Evolutionary conservation across 2,797 vertebrate species (phyloP), one percentile per base, ranked within the genome.

Genomic region (Girardinus metallicus): DNA sequence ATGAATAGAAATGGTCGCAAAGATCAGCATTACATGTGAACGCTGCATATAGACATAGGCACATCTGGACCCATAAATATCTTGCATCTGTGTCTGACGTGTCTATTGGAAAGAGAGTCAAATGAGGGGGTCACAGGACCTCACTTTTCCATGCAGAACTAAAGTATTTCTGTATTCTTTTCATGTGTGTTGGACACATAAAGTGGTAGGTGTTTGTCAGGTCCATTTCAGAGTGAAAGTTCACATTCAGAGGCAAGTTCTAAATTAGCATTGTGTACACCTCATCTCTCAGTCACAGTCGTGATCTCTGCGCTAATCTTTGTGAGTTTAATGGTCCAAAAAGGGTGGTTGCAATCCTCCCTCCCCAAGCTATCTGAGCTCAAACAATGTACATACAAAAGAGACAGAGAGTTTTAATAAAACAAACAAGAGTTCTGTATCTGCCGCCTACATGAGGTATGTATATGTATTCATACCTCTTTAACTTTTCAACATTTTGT

Each of bases 271-370:
- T 95, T 91, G 91, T 21, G 9, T 43, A 71, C 86, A 83, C 57
- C 78, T 83, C 70, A 15, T 85, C 80, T 18, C 41, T 49, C 66
- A 68, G 68, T 83, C 84, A 75, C 74, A 81, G 82, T 85, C 74
- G 21, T 1, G 49, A 71, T 71, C 43, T 71, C 49, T 81, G 79
- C 82, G 82, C 80, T 81, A 76, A 71, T 79, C 79, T 90, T 83
- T 84, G 80, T 34, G 77, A 83, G 87, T 36, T 89, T 94, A 95
- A 95, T 95, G 94, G 92, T 73, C 86, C 89, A 77, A 76, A 80
- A 53, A 83, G 88, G 83, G 49, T 74, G 87, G 80, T 89, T 84
- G 85, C 83, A 84, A 4, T 9, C 21, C 86, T 76, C 72, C 9
- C 85, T 76, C 66, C 72, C 74, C 78, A 16, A 60, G 77, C 73